Conservation (phyloP, 35 echinoderm and acorn worm genomes). For the Lytechinus variegatus region DNA sequence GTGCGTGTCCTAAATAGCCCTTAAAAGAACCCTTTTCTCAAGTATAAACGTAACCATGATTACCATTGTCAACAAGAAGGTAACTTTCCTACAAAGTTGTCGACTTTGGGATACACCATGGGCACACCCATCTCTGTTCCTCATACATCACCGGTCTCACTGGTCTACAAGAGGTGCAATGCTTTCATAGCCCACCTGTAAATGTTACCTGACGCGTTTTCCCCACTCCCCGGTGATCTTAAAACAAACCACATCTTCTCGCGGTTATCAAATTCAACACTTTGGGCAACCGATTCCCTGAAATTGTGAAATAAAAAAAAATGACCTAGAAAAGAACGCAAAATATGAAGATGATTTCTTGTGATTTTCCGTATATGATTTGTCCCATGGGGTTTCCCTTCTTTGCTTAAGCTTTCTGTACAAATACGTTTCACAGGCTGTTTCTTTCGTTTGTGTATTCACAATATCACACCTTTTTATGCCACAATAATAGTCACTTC, state of each 20-base stretch:
- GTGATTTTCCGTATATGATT: neutral
- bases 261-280: slow-evolving; percentile 1
- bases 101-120: too few relatives aligned
- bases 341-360: neutral
- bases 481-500: neutral
- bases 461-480: neutral
- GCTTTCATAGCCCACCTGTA: neutral
- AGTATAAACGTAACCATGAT: too few relatives aligned
- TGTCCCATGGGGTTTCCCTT: neutral
- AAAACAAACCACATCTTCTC: neutral
- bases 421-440: slow-evolving; percentile 2
- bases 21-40: too few relatives aligned
- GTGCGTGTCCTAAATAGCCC: too few relatives aligned
- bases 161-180: too few relatives aligned
- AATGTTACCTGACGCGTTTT: slow-evolving; percentile 1
- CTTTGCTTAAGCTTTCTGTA: neutral
- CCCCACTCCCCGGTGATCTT: neutral
- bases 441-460: neutral
- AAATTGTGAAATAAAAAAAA: neutral
- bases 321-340: neutral
- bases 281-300: neutral
- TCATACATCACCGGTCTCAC: too few relatives aligned
- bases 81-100: too few relatives aligned
- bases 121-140: too few relatives aligned
- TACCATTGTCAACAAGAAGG: too few relatives aligned